Base-by-base conservation (phyloP, 2,113 vertebrate genomes). In the Malurus melanocephalus region DNA sequence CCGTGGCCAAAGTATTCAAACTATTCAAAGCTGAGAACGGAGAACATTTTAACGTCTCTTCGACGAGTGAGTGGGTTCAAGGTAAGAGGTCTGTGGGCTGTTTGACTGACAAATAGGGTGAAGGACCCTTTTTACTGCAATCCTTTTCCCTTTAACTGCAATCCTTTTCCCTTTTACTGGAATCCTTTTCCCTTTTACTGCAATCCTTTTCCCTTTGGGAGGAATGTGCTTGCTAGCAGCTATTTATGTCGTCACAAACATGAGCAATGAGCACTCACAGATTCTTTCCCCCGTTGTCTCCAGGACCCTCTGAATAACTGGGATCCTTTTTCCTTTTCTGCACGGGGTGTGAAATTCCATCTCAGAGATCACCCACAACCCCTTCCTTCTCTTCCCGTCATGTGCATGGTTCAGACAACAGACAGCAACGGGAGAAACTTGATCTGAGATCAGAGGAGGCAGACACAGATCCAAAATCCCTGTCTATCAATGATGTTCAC, bases 41-140 rank as follows among this genome's bases (percentile, higher is more conserved):
- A 17, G 98, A 99, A 77, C 78, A 95, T 71, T 99, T 99, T 81
- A 98, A 98, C 0, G 86, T 99, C 42, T 99, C 98, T 65, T 95
- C 97, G 1, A 96, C 95, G 61, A 99, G 99, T 11, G 98, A 99
- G 90, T 99, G 99, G 99, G 97, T 99, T 40, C 99, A 99, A 98
- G 99, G 99, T 99, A 97, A 97, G 88, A 62, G 16, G 2, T 32
- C 45, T 81, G 38, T 51, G 42, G 52, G 56, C 6, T 53, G 1
- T 45, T 71, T 72, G 83, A 35, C 35, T 72, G 61, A 30, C 22
- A 89, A 69, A 85, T 4, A 40, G 26, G 5, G 5, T 49, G 45
- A 69, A 79, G 38, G 38, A 38, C 38, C 24, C 23, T 26, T 87
- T 69, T 88, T 38, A 24, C 32, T 78, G 40, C 40, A 88, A 32